phyloP scores from a whole-genome alignment of 2,888 invertebrate genomes.

The Plebejus anna region DNA sequence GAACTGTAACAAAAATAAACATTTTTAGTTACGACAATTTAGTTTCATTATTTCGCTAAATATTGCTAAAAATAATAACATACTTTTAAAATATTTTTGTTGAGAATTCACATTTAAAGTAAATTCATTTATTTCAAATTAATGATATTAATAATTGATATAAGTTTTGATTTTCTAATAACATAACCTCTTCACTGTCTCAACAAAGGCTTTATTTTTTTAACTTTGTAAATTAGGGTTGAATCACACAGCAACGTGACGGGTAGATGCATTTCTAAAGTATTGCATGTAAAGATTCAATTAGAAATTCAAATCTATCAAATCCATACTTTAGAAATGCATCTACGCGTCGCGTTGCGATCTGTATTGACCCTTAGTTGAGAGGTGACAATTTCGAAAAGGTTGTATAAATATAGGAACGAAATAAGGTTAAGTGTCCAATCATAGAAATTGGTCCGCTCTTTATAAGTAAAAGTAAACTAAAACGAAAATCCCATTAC shows the following conservation, averaged over 20 bases:
- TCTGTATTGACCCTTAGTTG: neutral
- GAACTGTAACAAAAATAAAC: neutral
- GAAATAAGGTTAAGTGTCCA: constrained; percentile 21
- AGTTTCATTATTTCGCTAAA: too few species aligned
- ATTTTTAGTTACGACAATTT: too few species aligned
- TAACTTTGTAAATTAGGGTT: neutral
- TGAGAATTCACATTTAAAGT: neutral
- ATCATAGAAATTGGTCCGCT: constrained; percentile 33
- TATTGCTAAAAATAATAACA: too few species aligned
- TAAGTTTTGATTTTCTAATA: too few species aligned
- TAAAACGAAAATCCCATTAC: constrained; percentile 38
- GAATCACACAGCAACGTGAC: too few species aligned
- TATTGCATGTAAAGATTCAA: too few species aligned
- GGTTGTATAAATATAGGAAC: neutral
- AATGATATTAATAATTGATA: too few species aligned
- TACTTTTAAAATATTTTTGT: neutral
- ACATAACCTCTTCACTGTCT: neutral
- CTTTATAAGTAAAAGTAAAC: constrained; percentile 35
- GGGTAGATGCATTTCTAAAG: too few species aligned
- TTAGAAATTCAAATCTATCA: too few species aligned
- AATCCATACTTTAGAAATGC: too few species aligned
- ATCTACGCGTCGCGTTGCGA: too few species aligned
- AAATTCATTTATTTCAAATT: too few species aligned
- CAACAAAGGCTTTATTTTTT: neutral
- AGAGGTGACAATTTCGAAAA: neutral